Percentiles rank a stretch among this genome's conserved stretches.
Conservation (phyloP, 2,888 invertebrate genomes). For the Parelbella ahira region DNA sequence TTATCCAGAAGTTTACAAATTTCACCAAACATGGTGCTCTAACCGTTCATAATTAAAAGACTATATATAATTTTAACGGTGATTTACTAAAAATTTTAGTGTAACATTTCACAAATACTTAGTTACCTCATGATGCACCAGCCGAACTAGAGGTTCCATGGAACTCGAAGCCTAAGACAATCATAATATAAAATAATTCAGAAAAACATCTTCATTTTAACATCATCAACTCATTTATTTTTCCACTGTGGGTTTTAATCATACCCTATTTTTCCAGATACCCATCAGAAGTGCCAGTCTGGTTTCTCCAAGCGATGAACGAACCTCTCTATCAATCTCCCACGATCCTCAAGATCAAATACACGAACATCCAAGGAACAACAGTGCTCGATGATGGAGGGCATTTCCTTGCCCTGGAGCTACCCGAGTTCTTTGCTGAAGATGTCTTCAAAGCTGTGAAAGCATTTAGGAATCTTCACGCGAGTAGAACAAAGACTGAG, state of each 20-base stretch:
- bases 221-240: too few relatives aligned
- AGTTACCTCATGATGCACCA: too few relatives aligned
- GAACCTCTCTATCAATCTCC: constrained; percentile 84
- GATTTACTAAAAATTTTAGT: too few relatives aligned
- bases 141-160: too few relatives aligned
- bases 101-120: too few relatives aligned
- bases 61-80: too few relatives aligned
- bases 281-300: constrained; percentile 83
- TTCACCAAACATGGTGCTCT: too few relatives aligned
- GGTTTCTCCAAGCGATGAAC: constrained; percentile 83
- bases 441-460: constrained; percentile 76
- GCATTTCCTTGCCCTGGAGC: constrained; percentile 91
- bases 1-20: too few relatives aligned
- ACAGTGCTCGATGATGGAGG: constrained; percentile 84
- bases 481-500: constrained; percentile 17
- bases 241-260: not conserved
- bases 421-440: constrained; percentile 83
- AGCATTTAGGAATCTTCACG: constrained; percentile 39
- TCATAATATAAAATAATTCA: too few relatives aligned
- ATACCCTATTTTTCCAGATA: constrained; percentile 59
- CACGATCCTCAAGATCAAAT: constrained; percentile 78
- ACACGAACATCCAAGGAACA: constrained; percentile 82
- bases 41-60: too few relatives aligned
- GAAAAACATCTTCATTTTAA: too few relatives aligned
- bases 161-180: too few relatives aligned